Conservation (phyloP, 2,797 vertebrate species). For the Chaenodraco wilsoni region DNA sequence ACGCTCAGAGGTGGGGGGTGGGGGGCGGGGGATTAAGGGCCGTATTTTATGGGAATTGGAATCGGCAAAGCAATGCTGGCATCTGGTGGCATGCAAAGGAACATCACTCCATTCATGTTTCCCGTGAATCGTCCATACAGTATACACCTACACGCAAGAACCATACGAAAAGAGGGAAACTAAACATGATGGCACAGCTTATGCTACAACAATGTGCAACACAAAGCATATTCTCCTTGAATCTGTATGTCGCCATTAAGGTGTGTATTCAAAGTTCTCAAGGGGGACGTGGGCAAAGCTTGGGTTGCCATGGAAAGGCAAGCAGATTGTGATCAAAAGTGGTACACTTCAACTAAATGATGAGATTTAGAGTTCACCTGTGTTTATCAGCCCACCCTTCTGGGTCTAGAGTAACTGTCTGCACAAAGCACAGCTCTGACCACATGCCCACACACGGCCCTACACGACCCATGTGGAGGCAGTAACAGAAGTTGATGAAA, state of each 20-base stretch:
- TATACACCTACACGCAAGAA: conserved; percentile 17
- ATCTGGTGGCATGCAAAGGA: conserved; percentile 81
- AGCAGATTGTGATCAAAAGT: conserved; percentile 34
- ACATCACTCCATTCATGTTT: conserved; percentile 63
- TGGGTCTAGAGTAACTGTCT: conserved; percentile 30
- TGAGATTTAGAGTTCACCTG: conserved; percentile 21
- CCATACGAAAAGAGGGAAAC: not conserved
- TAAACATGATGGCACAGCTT: conserved; percentile 18
- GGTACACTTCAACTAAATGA: conserved; percentile 41
- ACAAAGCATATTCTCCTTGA: conserved; percentile 25
- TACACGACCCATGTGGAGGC: conserved; percentile 32
- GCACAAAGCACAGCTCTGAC: conserved; percentile 36
- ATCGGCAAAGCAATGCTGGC: conserved; percentile 78
- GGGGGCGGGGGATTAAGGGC: not conserved
- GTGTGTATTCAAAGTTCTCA: conserved; percentile 21
- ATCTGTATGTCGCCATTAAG: conserved; percentile 24
- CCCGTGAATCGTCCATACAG: conserved; percentile 41
- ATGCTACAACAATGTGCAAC: not conserved
- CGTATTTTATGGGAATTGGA: conserved; percentile 68
- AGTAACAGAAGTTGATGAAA: conserved; percentile 41
- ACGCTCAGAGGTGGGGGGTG: conserved; percentile 54
- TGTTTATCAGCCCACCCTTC: conserved; percentile 42
- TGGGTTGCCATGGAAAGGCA: conserved; percentile 41
- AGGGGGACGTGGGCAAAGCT: conserved; percentile 3
- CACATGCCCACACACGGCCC: conserved; percentile 50